Evolutionary conservation across 2,797 vertebrate genomes (phyloP), one percentile per base, ranked within the genome.

Genomic region (Spinus olivaceus): DNA sequence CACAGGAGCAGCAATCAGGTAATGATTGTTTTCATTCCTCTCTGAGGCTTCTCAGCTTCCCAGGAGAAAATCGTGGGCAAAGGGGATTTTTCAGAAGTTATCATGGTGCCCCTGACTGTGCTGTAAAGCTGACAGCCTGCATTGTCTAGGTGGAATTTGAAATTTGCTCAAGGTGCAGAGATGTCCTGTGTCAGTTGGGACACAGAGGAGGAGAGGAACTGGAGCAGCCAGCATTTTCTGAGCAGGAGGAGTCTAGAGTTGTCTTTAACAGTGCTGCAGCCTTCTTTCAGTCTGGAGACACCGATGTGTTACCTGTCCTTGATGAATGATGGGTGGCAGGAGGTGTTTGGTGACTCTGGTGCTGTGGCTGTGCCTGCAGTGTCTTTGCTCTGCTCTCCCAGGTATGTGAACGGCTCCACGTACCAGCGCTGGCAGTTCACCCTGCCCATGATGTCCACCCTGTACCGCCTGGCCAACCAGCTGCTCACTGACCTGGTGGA

Each of bases 341-440:
- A 35, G 35, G 13, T 54, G n/a, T 25, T 83, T 14, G 30, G 14
- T 83, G 61, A 6, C 63, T 42, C 9, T 88, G 25, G 18, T 70
- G 13, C n/a, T 20, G 25, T 13, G 69, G 12, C n/a, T 21, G 28
- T 14, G 3, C 20, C 5, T 18, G 33, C 6, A 90, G 56, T n/a
- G 25, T 41, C 33, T 5, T 0, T 64, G 60, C 25, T 20, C 42
- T 83, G 72, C 65, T 6, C 20, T 33, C 22, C 13, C 94, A 99
- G 99, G 92, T 99, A 98, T 41, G 99, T 99, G 32, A 99, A 99
- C 2, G 99, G 99, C 53, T 99, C 99, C 77, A 99, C 99, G 1
- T 99, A 99, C 95, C 98, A 99, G 81, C 99, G 99, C 39, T 99
- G 99, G 99, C 99, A 99, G 97, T 99, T 99, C 96, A 99, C 99